phyloP scores from a whole-genome alignment of 2,888 invertebrate genomes.

The Calameuta filiformis region DNA sequence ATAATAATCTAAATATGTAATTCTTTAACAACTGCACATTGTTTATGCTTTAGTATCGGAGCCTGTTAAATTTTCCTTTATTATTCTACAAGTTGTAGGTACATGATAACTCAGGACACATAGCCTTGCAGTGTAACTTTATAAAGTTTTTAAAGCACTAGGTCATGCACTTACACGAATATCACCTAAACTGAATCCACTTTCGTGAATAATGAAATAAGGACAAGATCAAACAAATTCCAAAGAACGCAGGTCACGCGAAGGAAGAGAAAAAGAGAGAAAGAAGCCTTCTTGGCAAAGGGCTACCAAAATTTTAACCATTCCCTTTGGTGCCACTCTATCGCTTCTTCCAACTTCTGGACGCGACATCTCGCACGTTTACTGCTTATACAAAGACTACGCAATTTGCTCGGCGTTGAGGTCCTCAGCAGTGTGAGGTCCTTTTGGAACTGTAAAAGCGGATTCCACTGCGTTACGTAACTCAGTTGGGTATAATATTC shows the following conservation, averaged over 20 bases:
- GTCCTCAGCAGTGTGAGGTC: neutral
- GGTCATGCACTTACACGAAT: neutral
- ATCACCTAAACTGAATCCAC: neutral
- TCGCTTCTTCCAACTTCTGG: neutral
- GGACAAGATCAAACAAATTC: neutral
- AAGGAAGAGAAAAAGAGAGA: neutral
- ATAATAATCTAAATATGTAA: neutral
- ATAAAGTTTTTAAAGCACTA: neutral
- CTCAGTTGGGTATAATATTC: neutral
- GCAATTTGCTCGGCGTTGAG: neutral
- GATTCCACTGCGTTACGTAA: neutral
- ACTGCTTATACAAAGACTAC: neutral
- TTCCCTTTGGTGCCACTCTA: neutral
- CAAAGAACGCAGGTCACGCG: neutral
- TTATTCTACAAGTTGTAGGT: neutral
- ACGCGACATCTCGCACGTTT: neutral
- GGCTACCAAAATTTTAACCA: neutral
- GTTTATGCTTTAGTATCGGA: neutral
- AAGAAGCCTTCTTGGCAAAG: neutral
- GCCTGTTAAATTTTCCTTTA: neutral
- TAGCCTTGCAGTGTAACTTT: neutral
- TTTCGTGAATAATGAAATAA: neutral
- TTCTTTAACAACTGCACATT: neutral
- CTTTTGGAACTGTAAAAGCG: neutral
- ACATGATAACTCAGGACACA: neutral